Evolutionary conservation across 2,113 vertebrate species (phyloP), one percentile per base, ranked within the genome.

Genomic region (Girardinichthys multiradiatus): DNA sequence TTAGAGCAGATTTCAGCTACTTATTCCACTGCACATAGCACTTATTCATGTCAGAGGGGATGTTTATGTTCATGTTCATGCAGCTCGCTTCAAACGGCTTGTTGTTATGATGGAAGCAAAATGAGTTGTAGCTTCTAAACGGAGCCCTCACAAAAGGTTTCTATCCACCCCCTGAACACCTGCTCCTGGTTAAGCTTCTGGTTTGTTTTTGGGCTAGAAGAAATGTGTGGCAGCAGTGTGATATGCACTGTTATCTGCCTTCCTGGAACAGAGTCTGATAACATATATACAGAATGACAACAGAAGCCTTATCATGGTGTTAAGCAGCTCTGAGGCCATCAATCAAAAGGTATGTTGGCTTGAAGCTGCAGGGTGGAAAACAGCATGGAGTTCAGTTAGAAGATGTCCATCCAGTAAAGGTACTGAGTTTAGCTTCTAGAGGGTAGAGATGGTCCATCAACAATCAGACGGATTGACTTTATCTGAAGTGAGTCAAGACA

Each of bases 1-100:
- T 84, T 75, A 67, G 60, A 83, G 29, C 35, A 74, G 68, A 76
- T 60, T 80, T 77, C 45, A 70, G 72, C 72, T 62, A 80, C 70
- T 85, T 73, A 21, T 76, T 77, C 67, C 57, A 28, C 30, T 27
- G 58, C 68, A 69, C 71, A n/a, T 63, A 78, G 39, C 73, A 65
- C 54, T 68, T 75, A 57, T 59, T 77, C 64, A 3, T 61, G 21
- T 79, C 39, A 0, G 10, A 26, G 62, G 70, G 60, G n/a, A 1
- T 1, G 57, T 60, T 67, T 73, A 30, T 65, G 26, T 48, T 57
- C 57, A 15, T 1, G 61, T 80, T 57, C 15, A 17, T 71, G 31
- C 37, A 63, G 76, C 28, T 33, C 63, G n/a, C n/a, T 45, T 39
- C 57, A 73, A 70, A 78, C 13, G 59, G 65, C 60, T 72, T 33